These are phyloP conservation scores for Leptinotarsa haldemani DNA, from an alignment of 2,888 invertebrate species.

Conservation along the genomic window DNA sequence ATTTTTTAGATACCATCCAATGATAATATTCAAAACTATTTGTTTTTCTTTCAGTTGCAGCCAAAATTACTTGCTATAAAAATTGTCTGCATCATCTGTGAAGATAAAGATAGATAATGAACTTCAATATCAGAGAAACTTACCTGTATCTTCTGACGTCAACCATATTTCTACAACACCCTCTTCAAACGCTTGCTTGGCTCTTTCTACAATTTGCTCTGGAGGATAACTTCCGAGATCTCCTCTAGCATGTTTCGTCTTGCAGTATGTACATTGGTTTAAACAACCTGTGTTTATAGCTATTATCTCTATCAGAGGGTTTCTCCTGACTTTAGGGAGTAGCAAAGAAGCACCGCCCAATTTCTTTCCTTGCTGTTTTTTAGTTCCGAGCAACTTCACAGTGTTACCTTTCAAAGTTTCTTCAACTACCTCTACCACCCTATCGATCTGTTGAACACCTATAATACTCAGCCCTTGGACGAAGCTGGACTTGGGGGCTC, in stretches of 20 bases:
- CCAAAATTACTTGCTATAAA: too few species aligned
- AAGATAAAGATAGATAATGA: too few species aligned
- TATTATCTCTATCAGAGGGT: constrained; percentile 96
- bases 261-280: constrained; percentile 99
- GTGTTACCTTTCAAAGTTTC: constrained; percentile 91
- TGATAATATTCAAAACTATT: too few species aligned
- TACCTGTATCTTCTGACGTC: constrained; percentile 96
- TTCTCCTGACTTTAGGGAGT: constrained; percentile 94
- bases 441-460: constrained; percentile 98
- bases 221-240: constrained; percentile 95
- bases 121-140: neutral
- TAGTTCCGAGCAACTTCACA: constrained; percentile 71
- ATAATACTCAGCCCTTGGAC: constrained; percentile 88
- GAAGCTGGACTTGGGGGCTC: constrained; percentile 79
- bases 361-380: constrained; percentile 81
- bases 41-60: too few species aligned
- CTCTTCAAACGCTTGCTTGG: constrained; percentile 87
- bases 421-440: constrained; percentile 97
- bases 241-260: constrained; percentile 97
- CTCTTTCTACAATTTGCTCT: constrained; percentile 89
- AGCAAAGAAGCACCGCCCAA: constrained; percentile 82
- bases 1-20: too few species aligned
- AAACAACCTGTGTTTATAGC: constrained; percentile 96
- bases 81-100: too few species aligned
- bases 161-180: constrained; percentile 98